phyloP scores from a whole-genome alignment of 2,113 vertebrate genomes.

The Petaurus breviceps region DNA sequence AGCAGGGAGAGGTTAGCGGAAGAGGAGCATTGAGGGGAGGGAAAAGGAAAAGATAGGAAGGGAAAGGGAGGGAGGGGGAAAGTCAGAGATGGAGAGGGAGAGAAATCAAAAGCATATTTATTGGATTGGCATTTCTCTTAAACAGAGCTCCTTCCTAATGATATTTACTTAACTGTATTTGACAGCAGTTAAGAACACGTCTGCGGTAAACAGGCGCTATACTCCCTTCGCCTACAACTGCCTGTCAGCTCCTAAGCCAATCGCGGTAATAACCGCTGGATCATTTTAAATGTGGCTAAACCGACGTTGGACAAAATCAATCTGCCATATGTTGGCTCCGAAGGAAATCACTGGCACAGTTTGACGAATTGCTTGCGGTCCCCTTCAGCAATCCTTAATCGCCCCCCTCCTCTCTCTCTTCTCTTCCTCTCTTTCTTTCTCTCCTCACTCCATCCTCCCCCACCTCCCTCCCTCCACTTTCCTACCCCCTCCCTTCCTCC shows the following conservation, averaged over 20 bases:
- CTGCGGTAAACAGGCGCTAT: conserved; percentile 88
- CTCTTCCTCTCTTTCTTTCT: conserved; percentile 41
- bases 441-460: conserved; percentile 59
- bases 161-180: conserved; percentile 89
- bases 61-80: conserved; percentile 10
- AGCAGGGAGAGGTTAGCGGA: background rate
- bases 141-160: conserved; percentile 83
- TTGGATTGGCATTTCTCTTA: conserved; percentile 85
- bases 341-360: conserved; percentile 89
- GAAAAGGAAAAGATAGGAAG: background rate
- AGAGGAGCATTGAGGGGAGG: background rate
- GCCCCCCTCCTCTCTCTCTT: conserved; percentile 71
- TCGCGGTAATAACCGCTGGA: conserved; percentile 92
- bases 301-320: conserved; percentile 92
- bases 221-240: conserved; percentile 89
- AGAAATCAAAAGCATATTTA: conserved; percentile 81
- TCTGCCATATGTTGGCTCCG: conserved; percentile 93
- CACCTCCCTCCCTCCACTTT: conserved; percentile 50
- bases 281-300: conserved; percentile 91
- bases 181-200: conserved; percentile 88
- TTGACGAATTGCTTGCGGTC: conserved; percentile 89
- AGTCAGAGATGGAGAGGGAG: conserved; percentile 52
- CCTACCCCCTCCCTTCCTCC: conserved; percentile 50
- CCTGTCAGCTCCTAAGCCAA: conserved; percentile 92
- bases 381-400: conserved; percentile 87